Evolutionary conservation across 2,888 invertebrate species (phyloP).

Genomic region (Clitarchus hookeri): DNA sequence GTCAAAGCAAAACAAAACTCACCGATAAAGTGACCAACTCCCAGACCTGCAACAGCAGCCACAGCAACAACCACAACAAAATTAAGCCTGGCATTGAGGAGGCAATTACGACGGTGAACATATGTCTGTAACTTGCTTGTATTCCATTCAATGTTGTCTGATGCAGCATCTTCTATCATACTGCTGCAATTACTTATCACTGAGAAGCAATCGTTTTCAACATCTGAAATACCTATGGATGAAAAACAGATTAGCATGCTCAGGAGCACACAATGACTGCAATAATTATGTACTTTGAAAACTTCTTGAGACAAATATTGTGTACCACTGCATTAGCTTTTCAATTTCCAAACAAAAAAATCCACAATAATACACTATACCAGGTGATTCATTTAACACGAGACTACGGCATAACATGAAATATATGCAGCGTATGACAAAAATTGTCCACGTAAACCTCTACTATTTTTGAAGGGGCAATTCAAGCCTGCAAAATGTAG

Average conservation of each 20-base stretch:
- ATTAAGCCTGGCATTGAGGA: conserved; percentile 6
- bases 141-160: background rate
- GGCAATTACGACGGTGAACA: background rate
- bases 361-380: too few species aligned
- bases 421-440: too few species aligned
- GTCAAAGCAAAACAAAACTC: background rate
- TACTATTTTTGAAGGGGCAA: too few species aligned
- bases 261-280: too few species aligned
- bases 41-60: background rate
- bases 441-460: too few species aligned
- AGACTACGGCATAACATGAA: too few species aligned
- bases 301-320: too few species aligned
- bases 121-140: background rate
- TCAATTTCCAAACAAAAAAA: too few species aligned
- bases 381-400: too few species aligned
- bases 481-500: too few species aligned
- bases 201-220: background rate
- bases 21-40: background rate
- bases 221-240: background rate
- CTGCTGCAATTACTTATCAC: conserved; percentile 1
- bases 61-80: background rate
- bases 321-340: too few species aligned
- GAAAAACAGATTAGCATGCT: background rate
- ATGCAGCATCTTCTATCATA: background rate
- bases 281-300: too few species aligned